Conservation (phyloP, 1,140 invertebrate species). For the Drosophila repleta region DNA sequence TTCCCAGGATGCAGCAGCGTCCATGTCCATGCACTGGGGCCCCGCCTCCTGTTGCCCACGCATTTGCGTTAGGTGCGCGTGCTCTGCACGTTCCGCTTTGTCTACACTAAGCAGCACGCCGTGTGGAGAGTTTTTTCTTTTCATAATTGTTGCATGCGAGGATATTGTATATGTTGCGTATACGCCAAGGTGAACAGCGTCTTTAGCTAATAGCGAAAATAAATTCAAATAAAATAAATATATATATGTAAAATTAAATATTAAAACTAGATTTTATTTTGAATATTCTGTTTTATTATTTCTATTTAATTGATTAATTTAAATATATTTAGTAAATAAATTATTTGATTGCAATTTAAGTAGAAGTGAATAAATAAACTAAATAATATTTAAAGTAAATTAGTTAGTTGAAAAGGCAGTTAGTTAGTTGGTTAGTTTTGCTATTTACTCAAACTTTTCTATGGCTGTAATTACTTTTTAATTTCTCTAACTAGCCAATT, state of each 20-base stretch:
- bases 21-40: conserved; percentile 33
- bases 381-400: too few relatives aligned
- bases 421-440: background rate
- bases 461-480: conserved; percentile 11
- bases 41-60: conserved; percentile 66
- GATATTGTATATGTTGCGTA: conserved; percentile 34
- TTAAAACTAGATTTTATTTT: background rate
- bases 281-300: too few relatives aligned
- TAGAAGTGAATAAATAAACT: too few relatives aligned
- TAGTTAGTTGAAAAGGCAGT: background rate
- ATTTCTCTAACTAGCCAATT: conserved; percentile 24
- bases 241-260: background rate
- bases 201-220: conserved; percentile 5
- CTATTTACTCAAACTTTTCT: background rate
- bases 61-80: conserved; percentile 68
- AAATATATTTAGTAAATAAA: too few relatives aligned
- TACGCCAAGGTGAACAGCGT: conserved; percentile 34
- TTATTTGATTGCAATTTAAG: too few relatives aligned
- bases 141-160: conserved; percentile 74
- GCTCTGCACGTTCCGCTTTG: conserved; percentile 55
- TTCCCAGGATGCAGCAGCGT: conserved; percentile 77
- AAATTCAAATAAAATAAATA: background rate
- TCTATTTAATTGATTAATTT: background rate
- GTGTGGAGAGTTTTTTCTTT: conserved; percentile 58
- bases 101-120: conserved; percentile 37